These are phyloP conservation scores for Drosophila parabipectinata DNA, from an alignment of 1,140 invertebrate species.

Conservation along the genomic window DNA sequence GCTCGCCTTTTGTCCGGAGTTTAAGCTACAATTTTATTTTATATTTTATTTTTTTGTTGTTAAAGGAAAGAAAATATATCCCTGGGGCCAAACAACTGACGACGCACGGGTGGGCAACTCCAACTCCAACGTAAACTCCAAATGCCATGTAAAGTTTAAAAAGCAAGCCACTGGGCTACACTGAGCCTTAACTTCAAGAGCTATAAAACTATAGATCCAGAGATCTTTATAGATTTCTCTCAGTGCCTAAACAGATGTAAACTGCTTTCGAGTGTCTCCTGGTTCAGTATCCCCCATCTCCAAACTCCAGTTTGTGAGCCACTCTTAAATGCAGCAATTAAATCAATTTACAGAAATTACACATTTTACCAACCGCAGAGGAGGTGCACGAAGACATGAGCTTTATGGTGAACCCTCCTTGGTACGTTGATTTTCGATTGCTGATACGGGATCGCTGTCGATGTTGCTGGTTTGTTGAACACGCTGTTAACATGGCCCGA, in stretches of 20 bases:
- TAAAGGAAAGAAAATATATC: constrained; percentile 35
- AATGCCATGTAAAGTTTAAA: constrained; percentile 19
- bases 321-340: constrained; percentile 77
- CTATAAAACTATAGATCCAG: no score
- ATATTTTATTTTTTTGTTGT: not conserved
- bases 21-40: constrained; percentile 1
- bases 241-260: constrained; percentile 15
- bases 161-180: constrained; percentile 33
- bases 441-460: constrained; percentile 43
- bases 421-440: constrained; percentile 29
- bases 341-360: constrained; percentile 81
- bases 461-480: constrained; percentile 69
- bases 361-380: constrained; percentile 54
- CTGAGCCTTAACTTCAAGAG: not conserved
- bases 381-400: constrained; percentile 47
- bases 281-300: constrained; percentile 3
- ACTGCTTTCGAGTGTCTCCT: constrained; percentile 47
- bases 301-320: constrained; percentile 27
- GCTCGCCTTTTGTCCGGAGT: constrained; percentile 33
- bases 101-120: constrained; percentile 39
- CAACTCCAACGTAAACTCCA: constrained; percentile 23
- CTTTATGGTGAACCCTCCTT: constrained; percentile 59
- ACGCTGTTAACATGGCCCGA: constrained; percentile 73
- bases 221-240: not conserved
- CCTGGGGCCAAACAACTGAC: constrained; percentile 57